A percentile compares a stretch with the other conserved stretches of the same genome.
phyloP scores from a whole-genome alignment of 2,113 vertebrate species.

The Myiagra hebetior region DNA sequence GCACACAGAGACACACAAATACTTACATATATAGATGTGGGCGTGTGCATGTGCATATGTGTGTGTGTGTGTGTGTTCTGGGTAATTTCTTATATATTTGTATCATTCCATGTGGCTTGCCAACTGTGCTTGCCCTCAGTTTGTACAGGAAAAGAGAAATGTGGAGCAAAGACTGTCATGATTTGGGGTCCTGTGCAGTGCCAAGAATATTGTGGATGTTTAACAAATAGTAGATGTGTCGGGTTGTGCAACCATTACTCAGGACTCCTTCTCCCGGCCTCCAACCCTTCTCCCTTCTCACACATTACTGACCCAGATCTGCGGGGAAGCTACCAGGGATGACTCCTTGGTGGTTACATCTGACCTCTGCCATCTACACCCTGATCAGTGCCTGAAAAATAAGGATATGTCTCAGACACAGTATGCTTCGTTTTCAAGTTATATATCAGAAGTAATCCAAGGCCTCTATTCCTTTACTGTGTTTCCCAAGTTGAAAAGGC shows the following conservation, averaged over 20 bases:
- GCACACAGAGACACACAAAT: neutral
- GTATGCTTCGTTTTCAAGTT: neutral
- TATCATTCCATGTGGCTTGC: neutral
- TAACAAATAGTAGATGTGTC: neutral
- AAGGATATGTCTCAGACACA: neutral
- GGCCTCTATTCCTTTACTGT: neutral
- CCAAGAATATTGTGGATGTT: neutral
- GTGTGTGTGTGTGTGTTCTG: neutral
- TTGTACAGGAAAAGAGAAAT: neutral
- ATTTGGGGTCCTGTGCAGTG: neutral
- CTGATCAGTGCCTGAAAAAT: neutral
- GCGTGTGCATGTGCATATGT: neutral
- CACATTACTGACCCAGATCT: neutral
- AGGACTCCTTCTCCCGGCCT: neutral
- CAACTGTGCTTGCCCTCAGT: neutral
- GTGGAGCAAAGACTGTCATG: neutral
- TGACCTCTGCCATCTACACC: neutral
- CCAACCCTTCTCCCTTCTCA: neutral
- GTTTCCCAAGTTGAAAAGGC: slow-evolving; percentile 44
- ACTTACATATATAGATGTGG: rapidly evolving
- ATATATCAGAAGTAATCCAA: neutral
- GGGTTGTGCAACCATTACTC: neutral
- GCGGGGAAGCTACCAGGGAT: neutral
- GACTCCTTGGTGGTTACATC: neutral
- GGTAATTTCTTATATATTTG: neutral